Conservation (phyloP, 2,113 vertebrate species). For the Malurus elegans region DNA sequence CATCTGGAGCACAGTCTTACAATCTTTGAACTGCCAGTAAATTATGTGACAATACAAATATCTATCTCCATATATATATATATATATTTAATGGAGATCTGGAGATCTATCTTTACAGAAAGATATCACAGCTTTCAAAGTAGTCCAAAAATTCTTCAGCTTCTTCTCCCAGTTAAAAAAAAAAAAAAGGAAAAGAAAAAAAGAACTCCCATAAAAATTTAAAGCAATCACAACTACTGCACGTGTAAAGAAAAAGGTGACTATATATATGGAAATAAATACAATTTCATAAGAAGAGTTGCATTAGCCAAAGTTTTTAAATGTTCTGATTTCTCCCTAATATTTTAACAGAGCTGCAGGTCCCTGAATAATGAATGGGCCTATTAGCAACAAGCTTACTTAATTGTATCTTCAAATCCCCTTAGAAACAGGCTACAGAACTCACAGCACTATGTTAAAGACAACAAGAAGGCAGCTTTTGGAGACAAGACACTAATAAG, state of each 20-base stretch:
- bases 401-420: neutral
- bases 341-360: neutral
- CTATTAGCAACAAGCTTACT: neutral
- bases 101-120: neutral
- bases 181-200: fast-evolving
- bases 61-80: neutral
- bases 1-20: neutral
- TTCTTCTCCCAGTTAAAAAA: neutral
- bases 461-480: neutral
- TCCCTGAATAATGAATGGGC: neutral
- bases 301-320: neutral
- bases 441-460: neutral
- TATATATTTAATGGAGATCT: neutral
- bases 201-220: neutral
- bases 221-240: neutral
- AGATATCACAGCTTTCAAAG: neutral
- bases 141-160: neutral
- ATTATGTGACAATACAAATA: neutral
- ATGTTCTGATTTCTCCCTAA: neutral
- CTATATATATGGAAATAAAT: neutral
- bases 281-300: neutral
- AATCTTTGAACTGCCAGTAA: neutral
- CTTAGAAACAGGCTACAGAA: neutral
- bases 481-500: neutral
- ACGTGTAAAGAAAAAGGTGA: neutral